These are phyloP conservation scores for Arvicanthis niloticus DNA, from an alignment of 2,113 vertebrate genomes.

Conservation along the genomic window DNA sequence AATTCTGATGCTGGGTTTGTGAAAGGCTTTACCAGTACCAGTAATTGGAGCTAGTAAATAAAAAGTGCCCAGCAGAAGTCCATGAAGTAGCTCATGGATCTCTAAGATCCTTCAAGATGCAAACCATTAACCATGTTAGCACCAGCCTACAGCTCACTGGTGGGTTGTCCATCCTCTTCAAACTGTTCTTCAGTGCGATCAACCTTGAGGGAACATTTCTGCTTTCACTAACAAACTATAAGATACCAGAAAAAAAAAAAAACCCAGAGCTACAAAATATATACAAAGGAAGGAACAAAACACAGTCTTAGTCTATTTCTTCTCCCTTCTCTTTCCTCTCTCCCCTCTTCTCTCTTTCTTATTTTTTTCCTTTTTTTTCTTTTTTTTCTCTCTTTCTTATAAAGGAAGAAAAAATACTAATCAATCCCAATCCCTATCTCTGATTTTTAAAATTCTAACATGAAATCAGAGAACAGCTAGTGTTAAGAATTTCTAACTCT, in stretches of 20 bases:
- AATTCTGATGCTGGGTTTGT: neutral
- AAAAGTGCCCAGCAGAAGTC: neutral
- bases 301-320: no score
- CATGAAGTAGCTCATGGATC: neutral
- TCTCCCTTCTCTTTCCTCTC: neutral
- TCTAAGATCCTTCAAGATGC: neutral
- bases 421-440: neutral
- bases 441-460: neutral
- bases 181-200: neutral
- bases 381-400: neutral
- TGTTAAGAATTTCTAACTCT: neutral
- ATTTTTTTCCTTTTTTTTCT: no score
- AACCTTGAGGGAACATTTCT: neutral
- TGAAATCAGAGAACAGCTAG: neutral
- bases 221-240: neutral
- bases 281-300: neutral
- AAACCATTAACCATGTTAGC: neutral
- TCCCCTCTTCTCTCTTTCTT: neutral
- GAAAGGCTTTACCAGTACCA: neutral
- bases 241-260: neutral
- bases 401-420: neutral
- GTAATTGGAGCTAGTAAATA: neutral
- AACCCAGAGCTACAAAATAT: neutral
- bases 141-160: neutral
- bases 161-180: neutral